phyloP scores from a whole-genome alignment of 2,888 invertebrate species.

The Masnerella sp. region DNA sequence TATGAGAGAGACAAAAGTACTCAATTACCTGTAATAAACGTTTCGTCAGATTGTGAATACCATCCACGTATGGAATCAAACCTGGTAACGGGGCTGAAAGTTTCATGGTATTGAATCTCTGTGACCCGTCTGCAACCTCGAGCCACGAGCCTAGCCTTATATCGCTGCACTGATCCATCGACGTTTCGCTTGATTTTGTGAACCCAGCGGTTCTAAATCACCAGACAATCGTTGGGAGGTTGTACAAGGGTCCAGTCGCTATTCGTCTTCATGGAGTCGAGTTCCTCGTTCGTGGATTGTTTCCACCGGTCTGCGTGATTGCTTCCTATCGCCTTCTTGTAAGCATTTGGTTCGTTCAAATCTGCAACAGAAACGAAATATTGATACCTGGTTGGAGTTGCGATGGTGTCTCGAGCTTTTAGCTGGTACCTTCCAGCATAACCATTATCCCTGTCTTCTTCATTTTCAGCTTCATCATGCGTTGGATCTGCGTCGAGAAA shows the following conservation, averaged over 20 bases:
- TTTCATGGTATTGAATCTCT: constrained; percentile 67
- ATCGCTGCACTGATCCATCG: constrained; percentile 59
- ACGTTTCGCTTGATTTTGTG: constrained; percentile 52
- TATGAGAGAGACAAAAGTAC: constrained; percentile 65
- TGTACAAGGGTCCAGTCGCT: constrained; percentile 21
- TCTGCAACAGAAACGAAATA: not conserved
- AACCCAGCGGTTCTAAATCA: constrained; percentile 13
- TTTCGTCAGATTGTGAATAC: constrained; percentile 48
- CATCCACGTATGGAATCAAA: constrained; percentile 63
- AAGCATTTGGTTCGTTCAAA: not conserved
- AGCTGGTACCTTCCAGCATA: not conserved
- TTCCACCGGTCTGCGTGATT: not conserved
- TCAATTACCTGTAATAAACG: constrained; percentile 58
- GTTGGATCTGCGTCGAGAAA: too few relatives aligned
- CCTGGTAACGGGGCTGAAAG: constrained; percentile 66
- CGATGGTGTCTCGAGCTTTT: not conserved
- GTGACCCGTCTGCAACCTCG: constrained; percentile 61
- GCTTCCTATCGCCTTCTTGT: not conserved
- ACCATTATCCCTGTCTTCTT: constrained; percentile 9
- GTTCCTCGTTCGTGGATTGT: constrained; percentile 21
- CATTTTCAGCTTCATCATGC: constrained; percentile 23
- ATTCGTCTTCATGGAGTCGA: constrained; percentile 34
- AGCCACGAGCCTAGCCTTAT: constrained; percentile 67
- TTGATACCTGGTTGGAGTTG: not conserved
- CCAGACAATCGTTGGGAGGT: not conserved